Base-by-base conservation (phyloP, 2,113 vertebrate genomes). In the Pseudopipra pipra region DNA sequence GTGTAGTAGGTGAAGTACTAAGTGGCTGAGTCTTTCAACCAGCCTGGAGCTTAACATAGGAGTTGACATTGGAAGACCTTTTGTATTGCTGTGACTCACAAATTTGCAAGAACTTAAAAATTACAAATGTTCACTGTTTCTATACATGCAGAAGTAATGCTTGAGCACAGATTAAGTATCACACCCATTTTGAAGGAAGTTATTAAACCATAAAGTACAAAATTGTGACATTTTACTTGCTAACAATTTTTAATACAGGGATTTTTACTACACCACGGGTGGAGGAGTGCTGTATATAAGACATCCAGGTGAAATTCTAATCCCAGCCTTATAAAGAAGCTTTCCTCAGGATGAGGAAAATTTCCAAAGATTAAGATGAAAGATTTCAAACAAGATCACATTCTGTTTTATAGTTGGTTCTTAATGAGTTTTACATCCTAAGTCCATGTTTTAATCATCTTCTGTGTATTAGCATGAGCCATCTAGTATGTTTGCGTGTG, bases 371-470 rank as follows among this genome's bases (percentile, higher is more conserved):
- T 18, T 62, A 54, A 87, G 52, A 88, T 78, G 56, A 79, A 93
- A 52, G 67, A 63, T 92, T 96, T 96, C 71, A 89, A 35, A 37
- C 47, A 35, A 51, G 19, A 52, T 92, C 22, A 72, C 31, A 28
- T 83, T 88, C 77, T 79, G 12, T 27, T 95, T 89, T 87, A 13
- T 52, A 81, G 21, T 35, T 94, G 37, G 51, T 74, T 96, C 85
- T 88, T 93, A 78, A 88, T 73, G 75, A 87, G 63, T 96, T 97
- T 92, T 93, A 56, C 72, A 58, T 92, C 56, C 8, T 74, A 72
- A 49, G 47, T 66, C 63, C 70, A 2, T 92, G 58, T 84, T 89
- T 84, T 37, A 84, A 71, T 96, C 94, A 56, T 87, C 93, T 95
- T 91, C 66, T 65, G 19, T 94, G 55, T 49, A 41, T 67, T 93